Conservation (phyloP, 2,888 invertebrate species). For the Acrobasis consociella region DNA sequence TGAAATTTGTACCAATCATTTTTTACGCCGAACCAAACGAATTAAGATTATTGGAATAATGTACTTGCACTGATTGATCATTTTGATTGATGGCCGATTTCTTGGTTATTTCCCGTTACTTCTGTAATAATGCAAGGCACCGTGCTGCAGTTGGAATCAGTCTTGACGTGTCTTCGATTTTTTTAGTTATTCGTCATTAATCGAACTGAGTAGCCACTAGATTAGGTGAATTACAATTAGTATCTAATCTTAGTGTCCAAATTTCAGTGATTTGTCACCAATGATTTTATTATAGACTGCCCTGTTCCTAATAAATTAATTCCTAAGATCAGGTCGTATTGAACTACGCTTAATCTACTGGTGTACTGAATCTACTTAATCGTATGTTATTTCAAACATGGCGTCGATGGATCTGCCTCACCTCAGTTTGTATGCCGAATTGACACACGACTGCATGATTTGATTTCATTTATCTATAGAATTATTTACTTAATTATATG, state of each 20-base stretch:
- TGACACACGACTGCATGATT: slow-evolving; percentile 42
- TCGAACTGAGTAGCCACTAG: slow-evolving; percentile 52
- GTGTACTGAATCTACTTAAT: slow-evolving; percentile 36
- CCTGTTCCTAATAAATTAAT: slow-evolving; percentile 74
- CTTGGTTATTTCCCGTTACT: slow-evolving; percentile 27
- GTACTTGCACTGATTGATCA: slow-evolving; percentile 41
- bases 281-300: slow-evolving; percentile 76
- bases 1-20: slow-evolving; percentile 31
- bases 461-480: slow-evolving; percentile 28
- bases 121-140: slow-evolving; percentile 32
- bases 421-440: slow-evolving; percentile 62
- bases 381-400: slow-evolving; percentile 35
- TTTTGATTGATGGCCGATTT: slow-evolving; percentile 22
- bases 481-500: slow-evolving; percentile 24
- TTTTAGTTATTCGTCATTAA: slow-evolving; percentile 49
- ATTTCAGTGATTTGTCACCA: slow-evolving; percentile 80
- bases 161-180: slow-evolving; percentile 75
- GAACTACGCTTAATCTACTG: slow-evolving; percentile 74
- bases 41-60: background rate
- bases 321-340: slow-evolving; percentile 53
- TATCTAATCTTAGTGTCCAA: slow-evolving; percentile 58
- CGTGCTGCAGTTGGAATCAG: slow-evolving; percentile 27
- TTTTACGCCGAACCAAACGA: slow-evolving; percentile 17
- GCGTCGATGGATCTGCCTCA: slow-evolving; percentile 48
- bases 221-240: slow-evolving; percentile 67